These are phyloP conservation scores for Xiphophorus hellerii DNA, from an alignment of 2,113 vertebrate genomes.

Conservation along the genomic window DNA sequence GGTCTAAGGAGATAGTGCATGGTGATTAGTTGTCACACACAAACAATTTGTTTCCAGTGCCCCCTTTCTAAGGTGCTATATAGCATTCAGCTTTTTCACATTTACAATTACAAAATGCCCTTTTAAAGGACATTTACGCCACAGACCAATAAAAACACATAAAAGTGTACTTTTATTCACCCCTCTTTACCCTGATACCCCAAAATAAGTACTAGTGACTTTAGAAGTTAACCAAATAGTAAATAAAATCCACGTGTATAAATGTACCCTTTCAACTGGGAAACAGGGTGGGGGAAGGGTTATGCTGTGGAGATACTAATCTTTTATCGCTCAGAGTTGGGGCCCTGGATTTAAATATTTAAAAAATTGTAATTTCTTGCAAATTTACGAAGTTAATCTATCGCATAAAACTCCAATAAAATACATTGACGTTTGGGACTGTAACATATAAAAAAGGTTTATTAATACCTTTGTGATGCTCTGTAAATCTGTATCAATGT, in stretches of 20 bases:
- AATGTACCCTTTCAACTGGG: neutral
- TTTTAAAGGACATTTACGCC: neutral
- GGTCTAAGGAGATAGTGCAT: conserved; percentile 38
- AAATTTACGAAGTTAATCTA: neutral
- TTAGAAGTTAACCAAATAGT: neutral
- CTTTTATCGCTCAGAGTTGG: neutral
- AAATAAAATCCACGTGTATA: neutral
- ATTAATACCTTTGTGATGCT: neutral
- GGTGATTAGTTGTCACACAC: conserved; percentile 35
- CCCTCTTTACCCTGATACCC: neutral
- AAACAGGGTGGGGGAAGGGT: neutral
- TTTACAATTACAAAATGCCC: neutral
- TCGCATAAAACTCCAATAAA: neutral
- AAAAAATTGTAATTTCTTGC: neutral
- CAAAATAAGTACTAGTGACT: neutral
- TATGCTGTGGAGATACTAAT: neutral
- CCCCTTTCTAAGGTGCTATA: conserved; percentile 8
- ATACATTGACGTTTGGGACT: neutral
- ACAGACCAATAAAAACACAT: too few relatives aligned
- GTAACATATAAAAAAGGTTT: neutral
- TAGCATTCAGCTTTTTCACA: neutral
- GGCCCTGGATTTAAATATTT: neutral
- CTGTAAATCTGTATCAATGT: neutral
- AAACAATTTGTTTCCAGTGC: conserved; percentile 46
- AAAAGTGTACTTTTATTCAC: too few relatives aligned